These are phyloP conservation scores for Montipora capricornis DNA, from an alignment of 64 coral and sea anemone genomes.

Conservation along the genomic window DNA sequence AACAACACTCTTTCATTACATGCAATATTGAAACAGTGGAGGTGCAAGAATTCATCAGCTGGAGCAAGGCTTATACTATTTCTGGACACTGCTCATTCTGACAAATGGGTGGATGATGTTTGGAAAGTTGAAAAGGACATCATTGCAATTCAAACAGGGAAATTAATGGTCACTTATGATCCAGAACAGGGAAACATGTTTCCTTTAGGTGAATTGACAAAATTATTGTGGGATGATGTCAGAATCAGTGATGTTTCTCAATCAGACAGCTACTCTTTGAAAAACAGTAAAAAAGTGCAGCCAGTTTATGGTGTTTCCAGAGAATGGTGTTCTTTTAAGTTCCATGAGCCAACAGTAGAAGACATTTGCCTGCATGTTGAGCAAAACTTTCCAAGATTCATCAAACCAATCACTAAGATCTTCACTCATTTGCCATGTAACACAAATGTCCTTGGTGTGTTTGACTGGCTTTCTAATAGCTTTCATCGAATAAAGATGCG, in stretches of 20 bases:
- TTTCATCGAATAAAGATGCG: slow-evolving; percentile 86
- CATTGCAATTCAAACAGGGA: slow-evolving; percentile 93
- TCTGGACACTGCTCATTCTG: slow-evolving; percentile 94
- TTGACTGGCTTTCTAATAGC: slow-evolving; percentile 65
- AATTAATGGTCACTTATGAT: slow-evolving; percentile 67
- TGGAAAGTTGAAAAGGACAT: slow-evolving; percentile 83
- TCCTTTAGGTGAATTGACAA: slow-evolving; percentile 90
- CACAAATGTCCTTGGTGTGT: slow-evolving; percentile 73
- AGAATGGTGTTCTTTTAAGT: slow-evolving; percentile 93
- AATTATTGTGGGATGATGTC: slow-evolving; percentile 79
- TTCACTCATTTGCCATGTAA: slow-evolving; percentile 86
- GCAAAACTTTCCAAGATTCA: slow-evolving; percentile 89
- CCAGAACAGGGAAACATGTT: slow-evolving; percentile 77
- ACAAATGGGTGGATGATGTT: slow-evolving; percentile 85
- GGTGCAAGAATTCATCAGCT: slow-evolving; percentile 64
- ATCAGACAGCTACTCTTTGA: slow-evolving; percentile 62
- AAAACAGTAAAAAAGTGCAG: slow-evolving; percentile 75
- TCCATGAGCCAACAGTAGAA: slow-evolving; percentile 88
- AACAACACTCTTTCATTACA: slow-evolving; percentile 81
- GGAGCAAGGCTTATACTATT: slow-evolving; percentile 90
- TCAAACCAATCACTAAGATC: slow-evolving; percentile 88
- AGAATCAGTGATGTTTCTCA: slow-evolving; percentile 60
- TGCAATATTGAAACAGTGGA: slow-evolving; percentile 83
- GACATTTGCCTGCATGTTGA: slow-evolving; percentile 90
- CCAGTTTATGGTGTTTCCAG: slow-evolving; percentile 90